Percentiles rank a stretch among this genome's conserved stretches.
Conservation (phyloP, 2,888 invertebrate species). For the Aleiodes alternator region DNA sequence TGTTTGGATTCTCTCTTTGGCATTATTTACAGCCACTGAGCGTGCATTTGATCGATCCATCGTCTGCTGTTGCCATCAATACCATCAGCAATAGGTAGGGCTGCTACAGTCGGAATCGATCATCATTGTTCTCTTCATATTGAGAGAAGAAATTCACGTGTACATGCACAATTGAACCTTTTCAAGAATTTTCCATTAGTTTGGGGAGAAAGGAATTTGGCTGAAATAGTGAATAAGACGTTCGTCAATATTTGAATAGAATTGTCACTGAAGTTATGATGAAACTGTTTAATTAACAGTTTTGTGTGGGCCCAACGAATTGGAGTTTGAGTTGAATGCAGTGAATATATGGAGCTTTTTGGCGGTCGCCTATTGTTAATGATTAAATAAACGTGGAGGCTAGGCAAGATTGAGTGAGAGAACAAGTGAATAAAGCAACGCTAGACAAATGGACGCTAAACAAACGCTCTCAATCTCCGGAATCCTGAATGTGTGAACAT, state of each 20-base stretch:
- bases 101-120: slow-evolving; percentile 20
- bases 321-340: not conserved
- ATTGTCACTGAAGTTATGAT: not conserved
- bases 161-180: slow-evolving; percentile 6
- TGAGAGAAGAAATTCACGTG: slow-evolving; percentile 12
- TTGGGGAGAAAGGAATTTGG: too few relatives aligned
- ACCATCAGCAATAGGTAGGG: slow-evolving; percentile 39
- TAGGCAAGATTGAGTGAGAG: slow-evolving; percentile 25
- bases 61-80: slow-evolving; percentile 28
- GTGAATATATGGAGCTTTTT: slow-evolving; percentile 4
- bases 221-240: too few relatives aligned
- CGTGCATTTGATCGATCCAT: slow-evolving; percentile 56
- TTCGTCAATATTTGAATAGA: too few relatives aligned
- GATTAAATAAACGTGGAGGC: slow-evolving; percentile 52
- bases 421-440: slow-evolving; percentile 10
- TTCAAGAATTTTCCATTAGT: not conserved
- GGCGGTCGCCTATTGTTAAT: slow-evolving; percentile 52
- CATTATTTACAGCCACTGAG: slow-evolving; percentile 55
- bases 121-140: slow-evolving; percentile 26
- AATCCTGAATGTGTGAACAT: slow-evolving; percentile 2
- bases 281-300: slow-evolving; percentile 16
- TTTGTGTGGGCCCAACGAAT: slow-evolving; percentile 10
- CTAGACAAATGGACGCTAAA: slow-evolving; percentile 1
- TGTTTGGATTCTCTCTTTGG: slow-evolving; percentile 41
- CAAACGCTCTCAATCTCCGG: not conserved